Conservation (phyloP, 2,888 invertebrate species). For the Anthophora plumipes region DNA sequence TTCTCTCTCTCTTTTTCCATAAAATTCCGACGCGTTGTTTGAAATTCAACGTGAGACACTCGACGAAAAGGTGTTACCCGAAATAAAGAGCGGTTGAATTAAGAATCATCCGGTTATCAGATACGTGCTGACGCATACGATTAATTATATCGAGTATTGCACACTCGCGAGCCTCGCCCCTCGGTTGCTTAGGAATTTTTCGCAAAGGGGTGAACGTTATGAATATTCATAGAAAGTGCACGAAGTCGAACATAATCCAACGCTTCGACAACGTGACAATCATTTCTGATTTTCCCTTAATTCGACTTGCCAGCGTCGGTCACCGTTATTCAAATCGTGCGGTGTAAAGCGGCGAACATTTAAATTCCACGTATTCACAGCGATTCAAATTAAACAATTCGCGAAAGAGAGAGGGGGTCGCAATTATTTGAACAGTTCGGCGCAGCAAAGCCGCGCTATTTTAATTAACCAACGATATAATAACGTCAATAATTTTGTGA, state of each 20-base stretch:
- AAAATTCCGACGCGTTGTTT: slow-evolving; percentile 19
- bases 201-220: slow-evolving; percentile 44
- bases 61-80: slow-evolving; percentile 28
- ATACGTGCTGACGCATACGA: slow-evolving; percentile 71
- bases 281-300: slow-evolving; percentile 59
- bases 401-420: slow-evolving; percentile 20
- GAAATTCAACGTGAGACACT: slow-evolving; percentile 18
- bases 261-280: slow-evolving; percentile 62
- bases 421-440: slow-evolving; percentile 37
- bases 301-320: slow-evolving; percentile 9
- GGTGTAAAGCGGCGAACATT: slow-evolving; percentile 51
- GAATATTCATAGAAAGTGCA: slow-evolving; percentile 62
- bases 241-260: slow-evolving; percentile 57
- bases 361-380: slow-evolving; percentile 54
- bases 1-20: background rate
- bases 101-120: slow-evolving; percentile 52
- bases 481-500: slow-evolving; percentile 37
- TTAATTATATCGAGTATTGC: slow-evolving; percentile 78
- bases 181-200: slow-evolving; percentile 60
- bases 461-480: slow-evolving; percentile 45
- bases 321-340: slow-evolving; percentile 45
- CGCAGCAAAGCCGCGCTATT: background rate
- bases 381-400: slow-evolving; percentile 58
- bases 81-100: slow-evolving; percentile 55
- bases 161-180: slow-evolving; percentile 23